A percentile compares a stretch with the other conserved stretches of the same genome.
Evolutionary conservation across 2,113 vertebrate species (phyloP).

Genomic region (Planiliza haematocheilus): DNA sequence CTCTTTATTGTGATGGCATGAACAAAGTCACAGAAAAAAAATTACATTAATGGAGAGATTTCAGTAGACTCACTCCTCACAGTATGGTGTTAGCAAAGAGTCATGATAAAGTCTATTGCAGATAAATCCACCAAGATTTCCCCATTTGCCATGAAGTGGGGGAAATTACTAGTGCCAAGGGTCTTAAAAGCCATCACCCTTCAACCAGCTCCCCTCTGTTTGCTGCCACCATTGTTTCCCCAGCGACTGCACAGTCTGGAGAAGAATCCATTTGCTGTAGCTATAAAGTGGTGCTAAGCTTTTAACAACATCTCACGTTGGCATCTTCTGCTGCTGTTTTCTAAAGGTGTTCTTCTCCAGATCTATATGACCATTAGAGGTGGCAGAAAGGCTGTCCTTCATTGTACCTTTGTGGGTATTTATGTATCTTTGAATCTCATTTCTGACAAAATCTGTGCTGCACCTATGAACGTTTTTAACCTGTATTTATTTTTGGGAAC

Average conservation of each 20-base stretch:
- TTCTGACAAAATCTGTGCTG: constrained; percentile 26
- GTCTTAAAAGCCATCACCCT: constrained; percentile 15
- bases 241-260: constrained; percentile 49
- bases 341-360: constrained; percentile 50
- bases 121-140: constrained; percentile 14
- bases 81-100: constrained; percentile 10
- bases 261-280: constrained; percentile 67
- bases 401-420: constrained; percentile 27
- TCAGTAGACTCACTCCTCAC: constrained; percentile 3
- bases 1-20: not conserved
- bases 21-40: not conserved
- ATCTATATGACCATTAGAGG: constrained; percentile 43
- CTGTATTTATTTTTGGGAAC: constrained; percentile 48
- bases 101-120: constrained; percentile 5
- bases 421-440: constrained; percentile 40
- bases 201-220: not conserved
- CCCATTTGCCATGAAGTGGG: constrained; percentile 11
- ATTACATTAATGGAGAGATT: no score
- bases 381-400: constrained; percentile 34
- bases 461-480: constrained; percentile 50
- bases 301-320: constrained; percentile 71
- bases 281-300: constrained; percentile 61
- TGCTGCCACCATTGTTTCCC: constrained; percentile 47
- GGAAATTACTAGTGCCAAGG: not conserved
- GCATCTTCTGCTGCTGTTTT: constrained; percentile 24